Base-by-base conservation (phyloP, 1,140 invertebrate genomes). In the Anastrepha obliqua region DNA sequence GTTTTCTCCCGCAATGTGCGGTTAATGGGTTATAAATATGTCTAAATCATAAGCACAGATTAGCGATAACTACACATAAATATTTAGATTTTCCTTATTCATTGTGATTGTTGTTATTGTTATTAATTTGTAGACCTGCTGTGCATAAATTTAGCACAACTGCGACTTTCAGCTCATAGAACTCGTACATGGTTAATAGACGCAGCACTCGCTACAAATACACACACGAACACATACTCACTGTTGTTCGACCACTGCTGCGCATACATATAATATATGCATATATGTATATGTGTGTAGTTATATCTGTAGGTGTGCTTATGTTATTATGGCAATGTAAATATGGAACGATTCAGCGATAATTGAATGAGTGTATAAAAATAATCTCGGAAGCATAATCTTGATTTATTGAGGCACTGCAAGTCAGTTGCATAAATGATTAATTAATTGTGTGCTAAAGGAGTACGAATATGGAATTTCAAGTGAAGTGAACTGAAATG, bases 301-400 rank as follows among this genome's bases (percentile, higher is more conserved):
- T 17, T 62, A 62, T 62, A 17, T 20, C 4, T 64, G 6, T 20
- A n/a, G 6, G n/a, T 64, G 62, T 64, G 17, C 9, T 17, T n/a
- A 20, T 20, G n/a, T 64, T 17, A 39, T 20, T 67, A 3, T 67
- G 64, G 64, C 29, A 67, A 67, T 29, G 9, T 42, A 67, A 67
- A 67, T 67, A 67, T 67, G 64, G 64, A 67, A 67, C 64, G 64
- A 42, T 67, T 67, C 64, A 67, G 4, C 29, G 29, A 67, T 67
- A 67, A 67, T 67, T 67, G 64, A 67, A 67, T 67, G 64, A 65
- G 64, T 42, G 64, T 67, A 67, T 67, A 67, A 67, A 67, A 67
- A 67, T 67, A 67, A 67, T 67, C 64, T 67, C 64, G 29, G 64
- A 29, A 67, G 13, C 13, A 67, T 67, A 67, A 67, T 67, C 39